Base-by-base conservation (phyloP, 2,888 invertebrate genomes). In the Drymonia ruficornis region DNA sequence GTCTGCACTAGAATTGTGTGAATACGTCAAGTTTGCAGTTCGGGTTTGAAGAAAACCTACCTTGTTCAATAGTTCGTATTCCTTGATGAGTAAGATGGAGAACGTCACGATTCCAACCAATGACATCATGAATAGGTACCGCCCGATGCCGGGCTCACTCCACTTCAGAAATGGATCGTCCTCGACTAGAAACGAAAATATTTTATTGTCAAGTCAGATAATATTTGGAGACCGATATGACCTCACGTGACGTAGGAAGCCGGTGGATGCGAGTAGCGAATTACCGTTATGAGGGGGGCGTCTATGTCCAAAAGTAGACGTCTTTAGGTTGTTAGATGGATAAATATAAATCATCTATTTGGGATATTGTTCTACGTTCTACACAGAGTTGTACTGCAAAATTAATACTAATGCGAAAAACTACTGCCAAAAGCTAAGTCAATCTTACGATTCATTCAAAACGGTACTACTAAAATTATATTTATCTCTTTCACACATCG, bases 61-160 rank as follows among this genome's bases (percentile, higher is more conserved):
- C 83, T 91, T 93, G 50, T 93, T 91, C 40, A 94, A 78, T 11
- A 94, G 61, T 69, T 91, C 86, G 67, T 94, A 94, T 76, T 98
- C 98, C 40, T 95, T 88, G 9, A 96, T 53, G 6, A 96, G 85
- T 19, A 97, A 82, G 0, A 96, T 50, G 0, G 85, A 56, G 67
- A 96, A 95, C 48, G 95, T 92, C 0, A 95, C 53, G 0, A 95
- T 48, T 6, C 95, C 96, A 12, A 95, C 94, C 0, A 92, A 46
- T 4, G 93, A 75, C 78, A 97, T 94, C 79, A 95, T 96, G n/a
- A 95, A 74, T 18, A 96, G 74, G 83, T 96, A 96, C 19, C 95
- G 89, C 1, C 96, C 95, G 55, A 97, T 95, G 13, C 97, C 97
- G 0, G 96, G 95, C 46, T 93, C 90, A 31, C 92, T 84, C 95